These are phyloP conservation scores for Hexactinellida sp. DNA, from an alignment of 37 sponge, comb jelly and placozoan genomes.

Conservation along the genomic window DNA sequence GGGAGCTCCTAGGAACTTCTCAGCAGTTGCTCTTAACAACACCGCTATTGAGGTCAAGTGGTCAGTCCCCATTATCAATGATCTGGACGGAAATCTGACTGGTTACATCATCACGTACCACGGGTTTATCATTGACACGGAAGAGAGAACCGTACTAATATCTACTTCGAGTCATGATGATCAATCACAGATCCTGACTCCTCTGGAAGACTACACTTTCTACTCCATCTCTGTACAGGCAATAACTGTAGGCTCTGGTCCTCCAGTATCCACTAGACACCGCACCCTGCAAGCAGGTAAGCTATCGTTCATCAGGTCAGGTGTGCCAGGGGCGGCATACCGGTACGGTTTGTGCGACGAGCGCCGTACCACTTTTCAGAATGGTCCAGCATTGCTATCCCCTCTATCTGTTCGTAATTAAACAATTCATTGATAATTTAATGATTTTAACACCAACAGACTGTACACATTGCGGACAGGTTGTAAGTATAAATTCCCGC, in stretches of 20 bases:
- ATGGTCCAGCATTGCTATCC: too few species aligned
- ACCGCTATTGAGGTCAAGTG: neutral
- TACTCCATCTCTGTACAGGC: neutral
- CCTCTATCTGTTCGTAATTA: too few species aligned
- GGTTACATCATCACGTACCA: neutral
- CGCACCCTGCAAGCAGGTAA: neutral
- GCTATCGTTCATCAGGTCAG: neutral
- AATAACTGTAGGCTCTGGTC: neutral
- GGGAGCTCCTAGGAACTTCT: neutral
- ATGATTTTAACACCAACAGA: too few species aligned
- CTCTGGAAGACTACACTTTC: neutral
- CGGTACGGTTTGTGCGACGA: too few species aligned
- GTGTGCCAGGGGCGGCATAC: too few species aligned
- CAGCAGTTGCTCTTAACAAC: neutral
- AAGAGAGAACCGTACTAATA: neutral
- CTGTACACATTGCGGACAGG: too few species aligned
- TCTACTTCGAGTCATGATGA: neutral
- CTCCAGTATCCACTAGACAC: neutral
- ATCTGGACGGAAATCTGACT: neutral
- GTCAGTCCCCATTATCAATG: neutral
- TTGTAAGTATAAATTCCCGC: too few species aligned
- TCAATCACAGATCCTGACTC: neutral
- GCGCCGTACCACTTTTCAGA: too few species aligned
- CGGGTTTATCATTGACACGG: neutral
- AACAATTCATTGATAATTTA: too few species aligned